Evolutionary conservation across 2,888 invertebrate genomes (phyloP).

Genomic region (Boloria euphrosyne): DNA sequence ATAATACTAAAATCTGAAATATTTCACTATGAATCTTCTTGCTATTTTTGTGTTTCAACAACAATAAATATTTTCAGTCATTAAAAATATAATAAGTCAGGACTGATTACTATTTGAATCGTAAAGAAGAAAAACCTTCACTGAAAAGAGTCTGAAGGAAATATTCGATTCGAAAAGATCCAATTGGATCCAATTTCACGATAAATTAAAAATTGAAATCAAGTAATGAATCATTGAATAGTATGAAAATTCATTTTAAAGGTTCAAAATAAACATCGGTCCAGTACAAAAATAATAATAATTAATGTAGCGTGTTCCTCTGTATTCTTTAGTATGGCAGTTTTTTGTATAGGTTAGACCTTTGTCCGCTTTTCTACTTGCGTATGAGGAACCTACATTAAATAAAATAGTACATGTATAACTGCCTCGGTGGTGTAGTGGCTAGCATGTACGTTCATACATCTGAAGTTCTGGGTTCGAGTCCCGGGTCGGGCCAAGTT

Average conservation of each 20-base stretch:
- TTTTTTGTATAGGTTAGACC: no score
- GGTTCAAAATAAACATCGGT: slow-evolving; percentile 4
- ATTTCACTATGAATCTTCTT: no score
- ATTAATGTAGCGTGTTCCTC: background rate
- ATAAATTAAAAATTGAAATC: slow-evolving; percentile 29
- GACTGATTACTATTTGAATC: background rate
- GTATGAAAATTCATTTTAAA: slow-evolving; percentile 18
- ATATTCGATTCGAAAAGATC: slow-evolving; percentile 10
- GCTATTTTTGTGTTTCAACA: no score
- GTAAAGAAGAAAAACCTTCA: background rate
- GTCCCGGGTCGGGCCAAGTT: no score
- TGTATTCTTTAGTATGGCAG: background rate
- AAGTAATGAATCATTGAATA: slow-evolving; percentile 23
- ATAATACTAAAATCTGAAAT: no score
- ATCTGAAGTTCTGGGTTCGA: no score
- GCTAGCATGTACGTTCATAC: no score
- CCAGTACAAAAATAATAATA: background rate
- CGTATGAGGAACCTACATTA: no score
- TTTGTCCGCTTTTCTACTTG: no score
- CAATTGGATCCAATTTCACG: slow-evolving; percentile 24
- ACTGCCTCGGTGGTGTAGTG: no score
- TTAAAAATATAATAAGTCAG: no score
- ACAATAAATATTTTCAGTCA: background rate
- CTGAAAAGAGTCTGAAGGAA: background rate
- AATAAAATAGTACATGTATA: no score